Base-by-base conservation (phyloP, 30 jellyfish, hydroid and myxozoan genomes). In the Pseudorhiza aurosa region DNA sequence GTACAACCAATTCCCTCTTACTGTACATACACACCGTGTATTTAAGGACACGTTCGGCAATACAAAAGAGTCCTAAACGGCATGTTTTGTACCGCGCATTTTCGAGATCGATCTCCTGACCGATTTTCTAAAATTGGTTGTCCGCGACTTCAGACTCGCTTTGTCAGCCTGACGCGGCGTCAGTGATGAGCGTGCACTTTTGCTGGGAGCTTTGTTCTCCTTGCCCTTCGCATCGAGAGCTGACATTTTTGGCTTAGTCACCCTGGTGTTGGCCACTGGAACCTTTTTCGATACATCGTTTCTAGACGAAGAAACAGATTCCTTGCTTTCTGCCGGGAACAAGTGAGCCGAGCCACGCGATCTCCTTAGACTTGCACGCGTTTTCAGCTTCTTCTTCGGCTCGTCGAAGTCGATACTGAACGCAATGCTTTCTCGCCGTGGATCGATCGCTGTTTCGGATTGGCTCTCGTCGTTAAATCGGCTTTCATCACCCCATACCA, bases 391-490 rank as follows among this genome's bases (percentile, higher is more conserved):
- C 75, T 80, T 80, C 4, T 64, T 80, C 21, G 80, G 83, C 17
- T 80, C 91, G n/a, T 80, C 77, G 22, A 80, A 64, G 30, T 62
- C 51, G 18, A 80, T 45, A 43, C 70, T 57, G 51, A 80, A 80
- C 39, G 84, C 84, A n/a, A 80, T 62, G 58, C 91, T 80, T 65
- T 80, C 91, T 29, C 84, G 43, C 45, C 91, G 49, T 22, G 91
- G 91, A 56, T 80, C 72, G 33, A 39, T 50, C 25, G 68, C 1
- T 6, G 67, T 45, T 1, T 65, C 83, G 33, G 15, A 4, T 12
- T n/a, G 25, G 14, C 65, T 42, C 18, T 80, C 91, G 25, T 80
- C 91, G 28, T 80, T 65, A 36, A 77, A 58, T 29, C 58, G 26
- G 22, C 77, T 32, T 7, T 65, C 29, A 43, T 64, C 82, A 22